phyloP scores from a whole-genome alignment of 2,113 vertebrate species.

The Dromiciops gliroides region DNA sequence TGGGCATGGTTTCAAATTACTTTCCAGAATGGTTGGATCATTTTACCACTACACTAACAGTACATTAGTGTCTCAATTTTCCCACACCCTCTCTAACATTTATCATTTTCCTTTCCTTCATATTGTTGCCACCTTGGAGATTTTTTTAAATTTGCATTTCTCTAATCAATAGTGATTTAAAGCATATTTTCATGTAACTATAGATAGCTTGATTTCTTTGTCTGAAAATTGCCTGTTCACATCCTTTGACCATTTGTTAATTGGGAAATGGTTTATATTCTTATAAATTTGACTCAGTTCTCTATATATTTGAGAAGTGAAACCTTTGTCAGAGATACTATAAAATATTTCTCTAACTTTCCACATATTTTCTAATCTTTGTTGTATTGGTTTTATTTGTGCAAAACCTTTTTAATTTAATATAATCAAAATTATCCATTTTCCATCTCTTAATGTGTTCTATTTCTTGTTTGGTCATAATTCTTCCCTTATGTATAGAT shows the following conservation, averaged over 20 bases:
- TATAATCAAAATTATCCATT: not conserved
- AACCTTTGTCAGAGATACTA: not conserved
- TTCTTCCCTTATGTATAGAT: not conserved
- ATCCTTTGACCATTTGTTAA: not conserved
- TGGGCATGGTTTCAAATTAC: not conserved
- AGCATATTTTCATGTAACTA: not conserved
- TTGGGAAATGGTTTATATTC: not conserved
- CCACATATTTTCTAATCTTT: not conserved
- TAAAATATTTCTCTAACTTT: not conserved
- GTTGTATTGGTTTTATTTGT: not conserved
- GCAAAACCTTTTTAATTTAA: not conserved
- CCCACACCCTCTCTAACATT: not conserved
- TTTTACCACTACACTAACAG: not conserved
- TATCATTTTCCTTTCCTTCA: not conserved
- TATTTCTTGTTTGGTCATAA: not conserved
- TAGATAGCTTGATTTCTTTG: not conserved
- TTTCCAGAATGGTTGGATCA: not conserved
- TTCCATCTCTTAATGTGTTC: not conserved
- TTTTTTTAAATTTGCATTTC: not conserved
- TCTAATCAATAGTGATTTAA: not conserved
- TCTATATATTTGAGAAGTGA: not conserved
- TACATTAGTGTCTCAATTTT: not conserved
- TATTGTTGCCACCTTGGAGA: not conserved
- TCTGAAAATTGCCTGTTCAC: not conserved
- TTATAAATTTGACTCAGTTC: not conserved